Evolutionary conservation across 2,113 vertebrate species (phyloP), one percentile per base, ranked within the genome.

Genomic region (Siniperca chuatsi): DNA sequence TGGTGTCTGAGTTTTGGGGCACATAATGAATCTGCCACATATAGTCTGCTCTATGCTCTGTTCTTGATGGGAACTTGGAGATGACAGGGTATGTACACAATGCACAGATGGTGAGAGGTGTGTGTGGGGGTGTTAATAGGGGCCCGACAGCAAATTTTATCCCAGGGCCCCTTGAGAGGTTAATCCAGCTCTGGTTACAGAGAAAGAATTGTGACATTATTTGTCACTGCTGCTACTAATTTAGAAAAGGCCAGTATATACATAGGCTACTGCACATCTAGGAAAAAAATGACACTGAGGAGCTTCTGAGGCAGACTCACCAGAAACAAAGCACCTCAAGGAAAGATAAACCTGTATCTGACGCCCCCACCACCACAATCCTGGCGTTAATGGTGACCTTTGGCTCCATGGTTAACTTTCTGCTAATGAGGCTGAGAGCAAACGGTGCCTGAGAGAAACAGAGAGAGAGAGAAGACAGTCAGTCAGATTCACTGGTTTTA

Each of bases 311-410:
- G 0, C 0, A 4, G 66, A 93, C 96, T 96, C 93, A 99, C 98
- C 97, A 96, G 92, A 97, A 97, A 44, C 96, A 70, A 1, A 99
- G 86, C 0, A 95, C 96, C 95, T 99, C 97, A 18, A 99, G 94
- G 90, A 99, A 97, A 66, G 98, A 96, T 76, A 99, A 94, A 33
- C 95, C 97, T 2, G 97, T 97, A 75, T 95, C 96, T 0, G 98
- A 99, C 0, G 98, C 97, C 29, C 98, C 98, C 69, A 99, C 97
- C 68, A 99, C 97, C 81, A 99, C 97, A 4, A 99, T 96, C 93
- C 96, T 95, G 86, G 93, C 93, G 79, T 97, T 99, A 73, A 99
- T 21, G 52, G 91, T 94, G 18, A 95, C 90, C 93, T 97, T 98
- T 0, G 97, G 96, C 87, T 97, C 96, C 95, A 99, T 81, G 0